Evolutionary conservation across 2,888 invertebrate genomes (phyloP).

Genomic region (Cecidostiba fungosa): DNA sequence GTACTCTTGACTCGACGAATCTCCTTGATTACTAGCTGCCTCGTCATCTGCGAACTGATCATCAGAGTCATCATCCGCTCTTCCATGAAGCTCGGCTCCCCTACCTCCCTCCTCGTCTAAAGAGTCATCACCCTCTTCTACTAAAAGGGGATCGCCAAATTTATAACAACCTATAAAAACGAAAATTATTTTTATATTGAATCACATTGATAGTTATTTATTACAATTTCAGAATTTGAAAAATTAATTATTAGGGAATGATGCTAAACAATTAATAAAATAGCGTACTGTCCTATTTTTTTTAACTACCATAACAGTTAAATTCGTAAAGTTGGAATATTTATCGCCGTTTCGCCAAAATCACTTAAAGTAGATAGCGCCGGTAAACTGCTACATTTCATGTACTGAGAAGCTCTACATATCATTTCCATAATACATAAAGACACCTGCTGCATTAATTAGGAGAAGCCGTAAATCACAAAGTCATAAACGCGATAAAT

Average conservation of each 20-base stretch:
- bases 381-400: neutral
- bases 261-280: too few relatives aligned
- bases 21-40: slow-evolving; percentile 81
- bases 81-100: slow-evolving; percentile 72
- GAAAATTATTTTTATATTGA: slow-evolving; percentile 48
- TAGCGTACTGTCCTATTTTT: neutral
- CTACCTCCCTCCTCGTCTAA: slow-evolving; percentile 88
- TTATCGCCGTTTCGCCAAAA: neutral
- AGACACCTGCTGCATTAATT: slow-evolving; percentile 9
- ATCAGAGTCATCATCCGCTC: slow-evolving; percentile 81
- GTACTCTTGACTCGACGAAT: slow-evolving; percentile 83
- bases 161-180: slow-evolving; percentile 84
- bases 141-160: slow-evolving; percentile 84
- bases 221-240: neutral
- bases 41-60: slow-evolving; percentile 84
- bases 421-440: slow-evolving; percentile 9
- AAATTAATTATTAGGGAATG: neutral
- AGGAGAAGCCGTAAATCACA: slow-evolving; percentile 1
- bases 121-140: slow-evolving; percentile 86
- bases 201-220: neutral
- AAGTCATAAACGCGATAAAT: slow-evolving; percentile 3
- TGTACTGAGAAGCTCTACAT: slow-evolving; percentile 4
- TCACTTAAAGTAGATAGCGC: neutral
- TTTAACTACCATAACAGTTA: neutral
- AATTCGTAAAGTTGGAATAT: neutral